Evolutionary conservation across 2,888 invertebrate genomes (phyloP), one percentile per base, ranked within the genome.

Genomic region (Catonia carolina): DNA sequence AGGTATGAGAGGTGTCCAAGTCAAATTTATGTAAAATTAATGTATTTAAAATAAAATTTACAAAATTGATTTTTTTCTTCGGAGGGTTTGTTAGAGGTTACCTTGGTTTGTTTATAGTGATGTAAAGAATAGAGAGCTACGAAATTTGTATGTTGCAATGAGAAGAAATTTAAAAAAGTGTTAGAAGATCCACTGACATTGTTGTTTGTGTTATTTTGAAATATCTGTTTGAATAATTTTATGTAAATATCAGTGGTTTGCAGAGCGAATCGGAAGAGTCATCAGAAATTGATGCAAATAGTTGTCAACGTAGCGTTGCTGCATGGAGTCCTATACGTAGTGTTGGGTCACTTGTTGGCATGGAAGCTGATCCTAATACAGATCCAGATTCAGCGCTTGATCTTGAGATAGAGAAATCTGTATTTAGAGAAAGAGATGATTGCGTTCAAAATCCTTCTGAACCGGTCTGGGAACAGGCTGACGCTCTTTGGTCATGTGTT

Each of bases 301-400:
- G 56, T 2, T 27, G 27, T 27, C 27, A 27, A 27, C 60, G 58
- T 18, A 59, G 60, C 45, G 62, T 67, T 14, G 80, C 87, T 67
- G 89, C 89, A 23, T 89, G 90, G 89, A 89, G 89, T 68, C 90
- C 90, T 15, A 87, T 89, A n/a, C 80, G 88, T 62, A 89, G 89
- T 68, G 89, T 89, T 7, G 90, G 90, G 8, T 89, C 89, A 20
- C 85, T 89, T 49, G 83, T 84, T 17, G 89, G 88, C 1, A 86
- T 86, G 67, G 89, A 90, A 73, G 89, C 85, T n/a, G 87, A 89
- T 70, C 88, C 89, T 2, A 89, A 89, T 69, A 85, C 86, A 62
- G 89, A 89, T 69, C 86, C 87, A 51, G 55, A 53, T 27, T 52
- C 37, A 1, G 59, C 53, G 4, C 35, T 61, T 41, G 60, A 64